These are phyloP conservation scores for Operophtera brumata DNA, from an alignment of 2,888 invertebrate species.

Conservation along the genomic window DNA sequence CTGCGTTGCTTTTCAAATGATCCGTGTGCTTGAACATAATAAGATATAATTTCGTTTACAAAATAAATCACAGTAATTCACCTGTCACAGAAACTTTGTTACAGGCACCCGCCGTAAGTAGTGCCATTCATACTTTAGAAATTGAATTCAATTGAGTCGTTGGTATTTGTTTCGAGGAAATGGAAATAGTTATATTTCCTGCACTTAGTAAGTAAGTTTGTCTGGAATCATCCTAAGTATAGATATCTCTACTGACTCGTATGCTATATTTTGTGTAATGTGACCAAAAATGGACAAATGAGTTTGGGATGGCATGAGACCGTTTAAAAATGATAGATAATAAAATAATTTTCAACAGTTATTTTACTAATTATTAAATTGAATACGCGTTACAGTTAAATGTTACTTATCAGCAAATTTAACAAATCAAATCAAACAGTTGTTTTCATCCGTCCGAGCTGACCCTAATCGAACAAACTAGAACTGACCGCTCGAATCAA, in stretches of 20 bases:
- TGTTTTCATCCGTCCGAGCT: slow-evolving; percentile 32
- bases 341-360: neutral
- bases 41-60: no score
- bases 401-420: slow-evolving; percentile 24
- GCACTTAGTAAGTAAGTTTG: neutral
- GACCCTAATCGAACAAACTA: slow-evolving; percentile 56
- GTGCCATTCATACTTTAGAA: slow-evolving; percentile 17
- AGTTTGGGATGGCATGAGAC: neutral
- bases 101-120: slow-evolving; percentile 15
- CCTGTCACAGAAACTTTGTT: no score
- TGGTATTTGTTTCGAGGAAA: slow-evolving; percentile 21
- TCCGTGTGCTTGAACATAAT: no score
- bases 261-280: neutral
- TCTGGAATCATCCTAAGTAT: neutral
- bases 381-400: slow-evolving; percentile 17
- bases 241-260: neutral
- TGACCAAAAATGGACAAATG: no score
- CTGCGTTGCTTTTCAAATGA: no score
- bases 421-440: slow-evolving; percentile 37
- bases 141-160: slow-evolving; percentile 31
- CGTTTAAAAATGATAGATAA: neutral
- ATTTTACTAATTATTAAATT: slow-evolving; percentile 7
- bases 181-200: slow-evolving; percentile 18
- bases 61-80: no score
- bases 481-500: slow-evolving; percentile 59